Base-by-base conservation (phyloP, 37 sponge, comb jelly and placozoan species). In the Diacarnus erythraeanus region DNA sequence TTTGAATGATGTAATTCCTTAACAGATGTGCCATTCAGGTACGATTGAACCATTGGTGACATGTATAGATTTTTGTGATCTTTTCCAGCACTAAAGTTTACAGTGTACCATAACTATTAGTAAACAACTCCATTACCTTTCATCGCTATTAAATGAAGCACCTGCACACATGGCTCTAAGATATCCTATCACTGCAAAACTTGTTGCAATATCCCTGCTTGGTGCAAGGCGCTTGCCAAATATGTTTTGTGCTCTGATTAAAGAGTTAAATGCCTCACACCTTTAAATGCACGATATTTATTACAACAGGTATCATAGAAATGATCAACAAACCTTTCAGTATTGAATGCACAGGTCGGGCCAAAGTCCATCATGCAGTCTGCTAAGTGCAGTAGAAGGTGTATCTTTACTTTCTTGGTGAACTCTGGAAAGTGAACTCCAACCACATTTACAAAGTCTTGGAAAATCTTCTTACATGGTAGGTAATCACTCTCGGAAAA, bases 321-420 rank as follows among this genome's bases (percentile, higher is more conserved):
- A 47, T 15, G 12, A 47, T 47, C 12, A 47, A 15, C 31, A 54
- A 29, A 87, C 87, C 87, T 87, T 64, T 87, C 80, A 37, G 87
- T 80, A 33, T 75, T 87, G 58, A 61, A 87, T 25, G 38, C 61
- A 42, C 41, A 40, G 44, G 81, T 9, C 22, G 80, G 87, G 5
- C 87, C 81, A 80, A 87, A 33, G 80, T 80, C 80, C 2, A 41
- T 65, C 25, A 87, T 80, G 37, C 65, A 37, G 9, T 87, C 81
- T 22, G 51, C 64, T 3, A 87, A 36, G 57, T 87, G 87, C 12
- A 86, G 68, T 10, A 87, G 57, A 3, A 87, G 79, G 42, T 87
- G 87, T 36, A 80, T 21, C 61, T 47, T 47, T 12, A 47, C 6
- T 47, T 47, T 47, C 12, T 47, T 80, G 15, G 47, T 65, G 26